Evolutionary conservation across 2,888 invertebrate genomes (phyloP).

Genomic region (Luffia ferchaultella): DNA sequence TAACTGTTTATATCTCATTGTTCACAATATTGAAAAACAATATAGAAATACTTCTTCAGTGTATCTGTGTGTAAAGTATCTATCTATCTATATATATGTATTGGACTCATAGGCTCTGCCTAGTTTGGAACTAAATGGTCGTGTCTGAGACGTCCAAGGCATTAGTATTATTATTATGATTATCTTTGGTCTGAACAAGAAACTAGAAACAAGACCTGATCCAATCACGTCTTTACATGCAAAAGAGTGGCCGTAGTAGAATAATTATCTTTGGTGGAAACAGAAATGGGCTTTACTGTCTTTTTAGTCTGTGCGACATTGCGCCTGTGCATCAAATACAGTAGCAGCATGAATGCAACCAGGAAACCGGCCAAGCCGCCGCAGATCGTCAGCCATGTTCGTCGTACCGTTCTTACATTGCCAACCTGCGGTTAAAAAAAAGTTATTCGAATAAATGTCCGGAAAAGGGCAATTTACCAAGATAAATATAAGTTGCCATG

Average conservation of each 20-base stretch:
- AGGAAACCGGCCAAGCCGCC: conserved; percentile 53
- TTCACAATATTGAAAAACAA: too few relatives aligned
- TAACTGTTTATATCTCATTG: too few relatives aligned
- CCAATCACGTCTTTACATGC: background rate
- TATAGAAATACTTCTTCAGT: too few relatives aligned
- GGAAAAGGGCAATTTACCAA: background rate
- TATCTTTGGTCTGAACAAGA: too few relatives aligned
- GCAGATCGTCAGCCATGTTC: conserved; percentile 53
- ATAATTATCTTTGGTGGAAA: background rate
- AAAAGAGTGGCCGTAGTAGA: background rate
- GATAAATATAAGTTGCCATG: background rate
- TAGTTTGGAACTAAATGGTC: too few relatives aligned
- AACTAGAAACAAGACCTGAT: too few relatives aligned
- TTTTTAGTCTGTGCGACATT: conserved; percentile 51
- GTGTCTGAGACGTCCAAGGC: too few relatives aligned
- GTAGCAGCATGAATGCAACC: conserved; percentile 46
- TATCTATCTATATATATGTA: too few relatives aligned
- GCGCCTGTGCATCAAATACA: conserved; percentile 54
- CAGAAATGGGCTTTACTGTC: conserved; percentile 18
- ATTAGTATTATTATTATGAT: too few relatives aligned
- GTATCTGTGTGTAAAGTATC: too few relatives aligned
- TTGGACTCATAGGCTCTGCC: too few relatives aligned
- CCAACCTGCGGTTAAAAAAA: conserved; percentile 27
- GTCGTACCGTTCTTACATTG: conserved; percentile 31
- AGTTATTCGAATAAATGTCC: conserved; percentile 1